phyloP scores from a whole-genome alignment of 2,113 vertebrate species.

The Rhea americana region DNA sequence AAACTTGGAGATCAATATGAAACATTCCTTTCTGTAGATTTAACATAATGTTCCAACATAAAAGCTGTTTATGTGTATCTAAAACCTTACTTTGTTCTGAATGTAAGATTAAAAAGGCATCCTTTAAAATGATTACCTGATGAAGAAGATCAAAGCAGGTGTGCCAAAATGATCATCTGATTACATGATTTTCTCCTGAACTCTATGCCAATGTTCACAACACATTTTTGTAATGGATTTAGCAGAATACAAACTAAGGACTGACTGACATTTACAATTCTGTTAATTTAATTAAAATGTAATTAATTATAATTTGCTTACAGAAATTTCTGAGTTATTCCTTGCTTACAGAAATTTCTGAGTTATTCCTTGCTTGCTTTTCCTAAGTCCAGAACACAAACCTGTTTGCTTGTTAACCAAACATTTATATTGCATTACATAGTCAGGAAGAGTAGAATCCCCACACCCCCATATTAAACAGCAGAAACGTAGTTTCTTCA shows the following conservation, averaged over 20 bases:
- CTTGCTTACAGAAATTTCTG: background rate
- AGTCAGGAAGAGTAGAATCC: background rate
- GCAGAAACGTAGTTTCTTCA: background rate
- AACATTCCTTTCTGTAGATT: background rate
- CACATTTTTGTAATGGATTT: background rate
- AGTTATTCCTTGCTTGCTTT: fast-evolving
- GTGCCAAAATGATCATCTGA: background rate
- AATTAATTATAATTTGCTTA: background rate
- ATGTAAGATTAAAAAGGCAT: background rate
- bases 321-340: fast-evolving
- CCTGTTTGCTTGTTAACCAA: background rate
- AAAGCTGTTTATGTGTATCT: background rate
- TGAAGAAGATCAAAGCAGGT: background rate
- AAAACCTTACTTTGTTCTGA: background rate
- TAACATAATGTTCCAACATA: background rate
- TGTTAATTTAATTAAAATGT: background rate
- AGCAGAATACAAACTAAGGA: background rate
- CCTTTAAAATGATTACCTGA: background rate
- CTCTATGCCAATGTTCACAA: background rate
- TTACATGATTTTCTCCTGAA: background rate
- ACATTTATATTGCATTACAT: background rate
- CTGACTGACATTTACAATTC: background rate
- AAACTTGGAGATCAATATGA: background rate
- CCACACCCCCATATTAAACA: background rate
- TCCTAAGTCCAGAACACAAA: background rate